A percentile compares a stretch with the other conserved stretches of the same genome.
phyloP scores from a whole-genome alignment of 2,113 vertebrate genomes.

The Oryzias woworae region DNA sequence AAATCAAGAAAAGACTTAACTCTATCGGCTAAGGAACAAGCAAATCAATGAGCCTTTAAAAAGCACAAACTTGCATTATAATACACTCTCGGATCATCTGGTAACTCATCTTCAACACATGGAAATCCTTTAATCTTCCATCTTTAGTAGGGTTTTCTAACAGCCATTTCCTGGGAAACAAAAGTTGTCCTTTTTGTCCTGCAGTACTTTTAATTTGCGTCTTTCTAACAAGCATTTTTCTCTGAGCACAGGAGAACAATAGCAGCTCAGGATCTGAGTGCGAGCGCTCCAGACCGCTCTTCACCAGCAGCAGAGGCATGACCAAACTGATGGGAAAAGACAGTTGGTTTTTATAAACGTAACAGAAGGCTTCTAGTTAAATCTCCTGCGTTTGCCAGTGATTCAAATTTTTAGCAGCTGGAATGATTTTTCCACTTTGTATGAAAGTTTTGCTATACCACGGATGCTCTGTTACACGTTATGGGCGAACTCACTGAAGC shows the following conservation, averaged over 20 bases:
- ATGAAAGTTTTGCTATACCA: slow-evolving; percentile 1
- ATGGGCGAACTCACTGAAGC: neutral
- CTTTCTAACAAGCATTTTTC: slow-evolving; percentile 36
- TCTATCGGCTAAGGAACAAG: no score
- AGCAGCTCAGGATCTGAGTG: slow-evolving; percentile 79
- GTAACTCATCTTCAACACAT: no score
- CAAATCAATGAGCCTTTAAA: no score
- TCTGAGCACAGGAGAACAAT: slow-evolving; percentile 75
- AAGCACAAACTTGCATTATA: no score
- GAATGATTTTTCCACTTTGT: slow-evolving; percentile 47
- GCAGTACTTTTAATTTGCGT: slow-evolving; percentile 35
- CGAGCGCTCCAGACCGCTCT: slow-evolving; percentile 72
- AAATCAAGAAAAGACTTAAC: no score
- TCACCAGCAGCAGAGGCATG: slow-evolving; percentile 87
- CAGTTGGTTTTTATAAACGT: slow-evolving; percentile 84
- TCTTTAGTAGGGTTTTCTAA: neutral
- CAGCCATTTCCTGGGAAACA: slow-evolving; percentile 76
- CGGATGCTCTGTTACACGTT: slow-evolving; percentile 1
- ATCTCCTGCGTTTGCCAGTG: slow-evolving; percentile 79
- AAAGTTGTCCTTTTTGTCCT: slow-evolving; percentile 43
- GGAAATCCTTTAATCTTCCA: slow-evolving; percentile 70
- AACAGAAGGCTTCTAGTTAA: slow-evolving; percentile 78
- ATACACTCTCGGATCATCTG: no score
- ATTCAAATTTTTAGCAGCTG: slow-evolving; percentile 80
- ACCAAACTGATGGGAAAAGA: slow-evolving; percentile 89